A percentile compares a stretch with the other conserved stretches of the same genome.
Conservation (phyloP, 2,797 vertebrate genomes). For the Hydrophis major region DNA sequence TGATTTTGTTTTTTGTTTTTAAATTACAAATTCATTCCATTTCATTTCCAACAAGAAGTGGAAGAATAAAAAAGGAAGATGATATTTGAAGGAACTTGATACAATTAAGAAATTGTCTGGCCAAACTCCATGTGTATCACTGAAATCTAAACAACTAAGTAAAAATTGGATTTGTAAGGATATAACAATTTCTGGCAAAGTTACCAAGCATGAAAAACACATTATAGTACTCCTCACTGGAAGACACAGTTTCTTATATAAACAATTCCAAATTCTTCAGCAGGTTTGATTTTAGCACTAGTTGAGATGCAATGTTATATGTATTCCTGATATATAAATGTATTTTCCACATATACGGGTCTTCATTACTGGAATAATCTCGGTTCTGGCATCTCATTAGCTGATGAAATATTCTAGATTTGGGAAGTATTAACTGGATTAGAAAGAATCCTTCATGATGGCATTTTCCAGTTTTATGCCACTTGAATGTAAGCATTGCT, state of each 20-base stretch:
- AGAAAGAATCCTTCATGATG: not conserved
- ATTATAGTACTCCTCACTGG: not conserved
- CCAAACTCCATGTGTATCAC: not conserved
- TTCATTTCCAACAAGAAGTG: not conserved
- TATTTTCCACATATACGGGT: too few relatives aligned
- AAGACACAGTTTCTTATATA: not conserved
- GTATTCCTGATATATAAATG: not conserved
- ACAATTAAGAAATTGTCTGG: not conserved
- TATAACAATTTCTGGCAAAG: not conserved
- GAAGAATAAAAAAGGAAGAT: not conserved
- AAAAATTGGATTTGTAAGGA: not conserved
- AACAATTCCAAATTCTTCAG: not conserved
- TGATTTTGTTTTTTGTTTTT: not conserved
- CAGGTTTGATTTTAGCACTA: not conserved
- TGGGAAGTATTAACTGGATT: not conserved
- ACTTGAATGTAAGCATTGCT: not conserved
- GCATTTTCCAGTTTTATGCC: not conserved
- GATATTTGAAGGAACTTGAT: not conserved
- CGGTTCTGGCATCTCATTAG: not conserved
- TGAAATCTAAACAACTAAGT: not conserved
- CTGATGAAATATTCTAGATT: not conserved
- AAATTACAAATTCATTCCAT: not conserved
- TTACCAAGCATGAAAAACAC: not conserved
- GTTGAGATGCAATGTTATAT: not conserved
- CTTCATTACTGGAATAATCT: not conserved